Percentiles rank a stretch among this genome's conserved stretches.
phyloP scores from a whole-genome alignment of 2,888 invertebrate genomes.

The Leucania comma region DNA sequence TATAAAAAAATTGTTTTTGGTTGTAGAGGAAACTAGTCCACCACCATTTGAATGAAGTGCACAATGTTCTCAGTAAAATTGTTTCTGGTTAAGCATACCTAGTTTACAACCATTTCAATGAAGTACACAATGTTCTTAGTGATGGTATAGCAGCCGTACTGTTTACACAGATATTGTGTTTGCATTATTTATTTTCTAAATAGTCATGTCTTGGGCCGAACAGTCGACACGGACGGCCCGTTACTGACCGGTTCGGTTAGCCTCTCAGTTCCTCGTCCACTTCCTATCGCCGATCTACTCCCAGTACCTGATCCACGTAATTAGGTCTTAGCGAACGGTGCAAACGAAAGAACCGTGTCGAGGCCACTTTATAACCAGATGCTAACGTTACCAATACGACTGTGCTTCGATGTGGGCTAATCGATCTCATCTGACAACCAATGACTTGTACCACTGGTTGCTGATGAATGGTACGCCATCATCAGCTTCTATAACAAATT shows the following conservation, averaged over 20 bases:
- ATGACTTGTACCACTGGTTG: slow-evolving; percentile 55
- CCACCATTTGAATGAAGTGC: slow-evolving; percentile 6
- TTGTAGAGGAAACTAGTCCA: neutral
- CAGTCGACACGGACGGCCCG: slow-evolving; percentile 60
- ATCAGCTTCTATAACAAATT: slow-evolving; percentile 56
- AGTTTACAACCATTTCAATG: slow-evolving; percentile 9
- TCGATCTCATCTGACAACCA: slow-evolving; percentile 71
- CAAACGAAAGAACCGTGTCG: slow-evolving; percentile 82
- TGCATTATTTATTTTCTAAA: slow-evolving; percentile 54
- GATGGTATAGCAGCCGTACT: slow-evolving; percentile 23
- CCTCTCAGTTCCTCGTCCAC: slow-evolving; percentile 73
- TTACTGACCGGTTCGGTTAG: slow-evolving; percentile 75
- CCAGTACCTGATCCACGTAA: slow-evolving; percentile 71
- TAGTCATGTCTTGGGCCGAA: slow-evolving; percentile 41
- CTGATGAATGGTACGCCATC: slow-evolving; percentile 63
- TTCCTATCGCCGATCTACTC: slow-evolving; percentile 81
- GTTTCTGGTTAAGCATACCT: neutral
- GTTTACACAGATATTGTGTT: slow-evolving; percentile 38
- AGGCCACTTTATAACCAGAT: slow-evolving; percentile 74
- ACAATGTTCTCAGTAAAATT: slow-evolving; percentile 5
- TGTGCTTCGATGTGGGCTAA: slow-evolving; percentile 71
- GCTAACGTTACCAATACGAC: slow-evolving; percentile 64
- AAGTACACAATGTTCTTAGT: slow-evolving; percentile 6
- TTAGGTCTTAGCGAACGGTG: slow-evolving; percentile 81
- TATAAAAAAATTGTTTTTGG: neutral